Base-by-base conservation (phyloP, 2,797 vertebrate species). In the Rhabdomys pumilio region DNA sequence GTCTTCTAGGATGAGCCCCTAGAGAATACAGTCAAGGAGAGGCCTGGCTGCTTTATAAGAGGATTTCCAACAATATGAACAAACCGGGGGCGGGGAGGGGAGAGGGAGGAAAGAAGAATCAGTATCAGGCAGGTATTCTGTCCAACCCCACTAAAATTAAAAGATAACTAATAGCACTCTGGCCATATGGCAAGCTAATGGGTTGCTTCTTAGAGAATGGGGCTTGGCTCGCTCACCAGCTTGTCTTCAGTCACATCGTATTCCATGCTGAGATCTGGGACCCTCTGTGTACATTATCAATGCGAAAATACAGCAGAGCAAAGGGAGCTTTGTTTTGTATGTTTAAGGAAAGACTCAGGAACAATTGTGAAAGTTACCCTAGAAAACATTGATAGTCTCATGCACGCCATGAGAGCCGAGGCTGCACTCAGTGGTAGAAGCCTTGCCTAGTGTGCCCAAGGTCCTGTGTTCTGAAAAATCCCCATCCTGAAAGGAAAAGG, bases 121-220 rank as follows among this genome's bases (percentile, higher is more conserved):
- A 26, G 90, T 31, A 69, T 38, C 44, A 65, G 57, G 83, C 61
- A 90, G 22, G 61, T 75, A 92, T 63, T 79, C 79, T 93, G 59
- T 69, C 31, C 75, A 79, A 76, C 41, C 34, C 85, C 82, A 57
- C 61, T 67, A 69, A 94, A 91, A 91, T 73, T 87, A 90, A 87
- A 63, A 67, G 79, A 87, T 84, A 59, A 84, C 86, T 93, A 82
- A 96, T 82, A 85, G 38, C 72, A 73, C 86, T 91, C 53, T 75
- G 89, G 91, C 73, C 91, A 88, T 92, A 93, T 65, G 84, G 94
- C 72, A 77, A 88, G 80, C 77, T 90, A 72, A 69, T 59, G 84
- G 93, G 89, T 79, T 79, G n/a, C 88, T 88, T 95, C 81, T 84
- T 88, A 53, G 75, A 69, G 61, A 84, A 90, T 1, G 31, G 47